phyloP scores from a whole-genome alignment of 2,113 vertebrate genomes.

The Pontoporia blainvillei region DNA sequence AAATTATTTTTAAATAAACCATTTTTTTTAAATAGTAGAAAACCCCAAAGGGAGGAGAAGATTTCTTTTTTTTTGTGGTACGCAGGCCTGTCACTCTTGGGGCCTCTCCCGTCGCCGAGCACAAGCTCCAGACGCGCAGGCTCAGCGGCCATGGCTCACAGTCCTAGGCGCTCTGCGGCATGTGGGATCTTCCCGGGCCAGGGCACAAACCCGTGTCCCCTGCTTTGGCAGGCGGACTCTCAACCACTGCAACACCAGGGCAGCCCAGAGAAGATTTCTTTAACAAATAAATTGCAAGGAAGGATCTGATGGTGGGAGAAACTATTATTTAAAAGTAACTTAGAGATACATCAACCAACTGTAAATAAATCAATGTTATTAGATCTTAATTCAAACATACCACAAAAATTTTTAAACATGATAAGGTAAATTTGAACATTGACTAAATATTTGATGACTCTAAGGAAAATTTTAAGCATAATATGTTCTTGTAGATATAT shows the following conservation, averaged over 20 bases:
- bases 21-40: neutral
- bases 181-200: too few species aligned
- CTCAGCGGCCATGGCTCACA: too few species aligned
- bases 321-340: neutral
- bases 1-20: neutral
- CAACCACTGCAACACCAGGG: too few species aligned
- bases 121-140: accelerated
- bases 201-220: too few species aligned
- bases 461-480: neutral
- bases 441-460: neutral
- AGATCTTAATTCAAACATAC: neutral
- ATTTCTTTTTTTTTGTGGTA: too few species aligned
- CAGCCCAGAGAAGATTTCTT: neutral
- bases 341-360: neutral
- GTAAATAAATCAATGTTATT: neutral
- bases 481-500: neutral
- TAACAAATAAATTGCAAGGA: neutral
- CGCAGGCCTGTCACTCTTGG: too few species aligned
- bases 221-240: too few species aligned
- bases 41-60: neutral
- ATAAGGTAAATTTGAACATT: neutral
- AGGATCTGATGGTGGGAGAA: neutral
- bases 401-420: neutral
- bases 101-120: too few species aligned
- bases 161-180: accelerated